Conservation (phyloP, 2,888 invertebrate species). For the Campoplex capitator region DNA sequence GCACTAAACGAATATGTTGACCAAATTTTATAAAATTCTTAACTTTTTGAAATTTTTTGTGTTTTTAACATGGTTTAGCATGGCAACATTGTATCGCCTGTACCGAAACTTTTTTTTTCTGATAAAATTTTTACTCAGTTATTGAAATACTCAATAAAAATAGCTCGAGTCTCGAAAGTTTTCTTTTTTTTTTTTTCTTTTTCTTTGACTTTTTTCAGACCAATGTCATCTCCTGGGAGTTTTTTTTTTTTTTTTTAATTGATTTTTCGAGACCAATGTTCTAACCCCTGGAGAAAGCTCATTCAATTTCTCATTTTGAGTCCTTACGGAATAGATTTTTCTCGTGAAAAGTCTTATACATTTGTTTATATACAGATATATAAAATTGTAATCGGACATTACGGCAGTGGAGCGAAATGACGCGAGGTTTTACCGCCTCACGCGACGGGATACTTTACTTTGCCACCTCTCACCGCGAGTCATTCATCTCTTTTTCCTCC, state of each 20-base stretch:
- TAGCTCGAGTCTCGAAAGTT: neutral
- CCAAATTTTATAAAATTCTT: too few relatives aligned
- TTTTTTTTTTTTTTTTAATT: too few relatives aligned
- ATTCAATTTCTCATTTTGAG: neutral
- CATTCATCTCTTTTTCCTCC: conserved; percentile 14
- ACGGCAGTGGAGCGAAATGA: conserved; percentile 37
- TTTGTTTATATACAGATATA: conserved; percentile 2
- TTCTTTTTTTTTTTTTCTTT: neutral
- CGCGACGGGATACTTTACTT: conserved; percentile 51
- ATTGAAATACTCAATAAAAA: neutral
- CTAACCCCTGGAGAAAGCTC: neutral
- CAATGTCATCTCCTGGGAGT: too few relatives aligned
- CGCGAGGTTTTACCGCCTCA: conserved; percentile 41
- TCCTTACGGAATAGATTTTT: neutral
- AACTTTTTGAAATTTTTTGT: too few relatives aligned
- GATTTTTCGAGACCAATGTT: neutral
- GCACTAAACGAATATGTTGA: too few relatives aligned
- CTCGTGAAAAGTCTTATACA: neutral
- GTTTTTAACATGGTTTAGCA: too few relatives aligned
- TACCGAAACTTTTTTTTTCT: neutral
- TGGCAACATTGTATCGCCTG: too few relatives aligned
- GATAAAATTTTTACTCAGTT: neutral
- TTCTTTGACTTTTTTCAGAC: neutral
- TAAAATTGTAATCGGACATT: conserved; percentile 25
- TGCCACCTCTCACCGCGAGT: conserved; percentile 34